Conservation (phyloP, 1,140 invertebrate genomes). For the Coptotermes formosanus region DNA sequence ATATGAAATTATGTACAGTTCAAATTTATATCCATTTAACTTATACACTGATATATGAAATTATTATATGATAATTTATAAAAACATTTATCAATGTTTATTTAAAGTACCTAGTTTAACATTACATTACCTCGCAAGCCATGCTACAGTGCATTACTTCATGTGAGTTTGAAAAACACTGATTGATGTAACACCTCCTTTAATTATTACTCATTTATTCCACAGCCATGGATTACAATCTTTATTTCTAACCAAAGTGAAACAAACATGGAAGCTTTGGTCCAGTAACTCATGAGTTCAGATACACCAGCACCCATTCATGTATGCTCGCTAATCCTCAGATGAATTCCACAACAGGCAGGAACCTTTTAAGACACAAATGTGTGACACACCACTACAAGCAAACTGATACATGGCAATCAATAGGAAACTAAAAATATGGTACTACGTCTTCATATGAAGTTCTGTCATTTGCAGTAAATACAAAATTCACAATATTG, state of each 20-base stretch:
- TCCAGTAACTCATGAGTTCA: neutral
- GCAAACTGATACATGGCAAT: neutral
- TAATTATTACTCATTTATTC: constrained; percentile 16
- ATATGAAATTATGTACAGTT: too few species aligned
- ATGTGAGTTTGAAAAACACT: too few species aligned
- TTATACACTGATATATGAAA: too few species aligned
- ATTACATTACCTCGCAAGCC: too few species aligned
- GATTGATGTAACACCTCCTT: neutral
- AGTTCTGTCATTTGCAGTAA: neutral
- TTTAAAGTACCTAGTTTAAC: too few species aligned
- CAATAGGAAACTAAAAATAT: neutral
- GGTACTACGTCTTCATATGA: neutral
- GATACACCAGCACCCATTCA: neutral
- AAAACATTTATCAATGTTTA: too few species aligned
- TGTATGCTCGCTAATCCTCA: neutral
- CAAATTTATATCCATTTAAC: too few species aligned
- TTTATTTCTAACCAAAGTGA: neutral
- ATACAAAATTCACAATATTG: neutral
- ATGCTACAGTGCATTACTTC: too few species aligned
- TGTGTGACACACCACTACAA: neutral
- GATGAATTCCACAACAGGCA: neutral
- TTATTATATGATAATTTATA: too few species aligned
- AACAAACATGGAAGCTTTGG: constrained; percentile 23
- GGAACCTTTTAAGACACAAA: constrained; percentile 3
- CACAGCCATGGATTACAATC: constrained; percentile 26